These are phyloP conservation scores for Apoda limacodes DNA, from an alignment of 2,888 invertebrate species.

Conservation along the genomic window DNA sequence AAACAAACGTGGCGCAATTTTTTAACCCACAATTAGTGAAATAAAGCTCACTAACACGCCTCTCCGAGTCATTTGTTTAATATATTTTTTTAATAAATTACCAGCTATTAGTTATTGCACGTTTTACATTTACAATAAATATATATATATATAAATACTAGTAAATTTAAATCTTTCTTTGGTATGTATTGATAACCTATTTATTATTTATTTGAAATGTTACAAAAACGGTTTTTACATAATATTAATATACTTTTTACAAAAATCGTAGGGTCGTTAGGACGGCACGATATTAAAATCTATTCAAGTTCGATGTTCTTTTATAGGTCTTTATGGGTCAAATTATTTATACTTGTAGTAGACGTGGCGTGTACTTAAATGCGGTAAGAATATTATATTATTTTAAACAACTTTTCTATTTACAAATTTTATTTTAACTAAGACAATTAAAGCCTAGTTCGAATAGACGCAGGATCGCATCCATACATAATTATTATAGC, in stretches of 20 bases:
- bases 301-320: conserved; percentile 68
- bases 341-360: conserved; percentile 28
- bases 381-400: conserved; percentile 39
- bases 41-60: conserved; percentile 38
- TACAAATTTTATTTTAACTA: conserved; percentile 66
- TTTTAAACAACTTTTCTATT: conserved; percentile 36
- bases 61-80: conserved; percentile 60
- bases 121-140: conserved; percentile 69
- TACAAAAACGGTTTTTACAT: conserved; percentile 64
- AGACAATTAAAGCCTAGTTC: conserved; percentile 67
- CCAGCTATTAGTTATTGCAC: conserved; percentile 70
- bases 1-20: conserved; percentile 35
- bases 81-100: conserved; percentile 61
- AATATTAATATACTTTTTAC: conserved; percentile 61
- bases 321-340: conserved; percentile 55
- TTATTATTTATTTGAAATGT: conserved; percentile 63
- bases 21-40: conserved; percentile 10
- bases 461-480: conserved; percentile 68
- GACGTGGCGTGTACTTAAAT: conserved; percentile 34
- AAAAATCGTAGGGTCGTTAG: conserved; percentile 70
- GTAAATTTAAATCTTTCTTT: conserved; percentile 65
- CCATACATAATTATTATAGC: conserved; percentile 63
- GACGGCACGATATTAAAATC: conserved; percentile 67
- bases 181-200: conserved; percentile 67
- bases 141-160: conserved; percentile 71